Conservation (phyloP, 1,140 invertebrate species). For the Heliconius eleuchia region DNA sequence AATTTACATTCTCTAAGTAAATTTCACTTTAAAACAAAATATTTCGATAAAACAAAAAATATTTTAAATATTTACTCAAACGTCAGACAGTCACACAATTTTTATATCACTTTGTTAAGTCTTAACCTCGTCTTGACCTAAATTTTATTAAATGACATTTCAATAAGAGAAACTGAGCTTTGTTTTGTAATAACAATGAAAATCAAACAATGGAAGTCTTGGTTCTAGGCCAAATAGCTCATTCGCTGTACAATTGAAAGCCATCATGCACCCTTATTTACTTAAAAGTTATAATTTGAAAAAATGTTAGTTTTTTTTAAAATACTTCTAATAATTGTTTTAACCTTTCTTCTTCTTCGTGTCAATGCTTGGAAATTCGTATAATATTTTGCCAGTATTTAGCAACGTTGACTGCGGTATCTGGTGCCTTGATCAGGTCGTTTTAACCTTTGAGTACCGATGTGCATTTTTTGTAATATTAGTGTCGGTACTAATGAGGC, state of each 20-base stretch:
- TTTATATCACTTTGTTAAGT: neutral
- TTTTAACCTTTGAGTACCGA: too few species aligned
- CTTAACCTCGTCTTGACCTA: neutral
- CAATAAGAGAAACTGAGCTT: neutral
- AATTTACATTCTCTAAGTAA: neutral
- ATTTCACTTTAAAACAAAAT: neutral
- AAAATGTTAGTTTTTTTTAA: too few species aligned
- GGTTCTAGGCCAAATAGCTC: conserved; percentile 3
- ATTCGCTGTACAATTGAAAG: neutral
- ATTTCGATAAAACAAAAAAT: neutral
- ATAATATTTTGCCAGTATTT: too few species aligned
- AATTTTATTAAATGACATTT: conserved; percentile 3
- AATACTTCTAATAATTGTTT: too few species aligned
- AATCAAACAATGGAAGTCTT: conserved; percentile 8
- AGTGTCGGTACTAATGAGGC: too few species aligned
- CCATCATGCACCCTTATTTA: neutral
- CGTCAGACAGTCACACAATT: neutral
- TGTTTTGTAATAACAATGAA: conserved; percentile 5
- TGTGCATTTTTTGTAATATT: too few species aligned
- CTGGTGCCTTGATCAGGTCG: too few species aligned
- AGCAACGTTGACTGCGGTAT: too few species aligned
- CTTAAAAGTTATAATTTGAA: neutral
- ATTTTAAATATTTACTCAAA: neutral
- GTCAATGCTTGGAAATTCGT: too few species aligned
- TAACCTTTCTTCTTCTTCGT: too few species aligned